Evolutionary conservation across 2,888 invertebrate species (phyloP), one percentile per base, ranked within the genome.

Genomic region (Lithophane ornitopus): DNA sequence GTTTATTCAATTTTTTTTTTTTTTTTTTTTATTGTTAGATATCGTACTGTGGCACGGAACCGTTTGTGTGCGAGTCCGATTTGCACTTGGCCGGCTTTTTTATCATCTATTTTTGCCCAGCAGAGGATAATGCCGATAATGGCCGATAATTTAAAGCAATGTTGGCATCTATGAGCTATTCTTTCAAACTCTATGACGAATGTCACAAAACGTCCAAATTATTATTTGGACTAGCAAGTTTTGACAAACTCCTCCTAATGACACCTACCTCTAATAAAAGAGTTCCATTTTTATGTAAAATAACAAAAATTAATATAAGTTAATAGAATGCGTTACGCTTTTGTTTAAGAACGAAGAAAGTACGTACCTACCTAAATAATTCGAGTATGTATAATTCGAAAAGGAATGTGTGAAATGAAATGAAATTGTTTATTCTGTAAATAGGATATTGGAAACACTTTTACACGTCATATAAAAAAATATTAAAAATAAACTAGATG

Each of bases 271-370:
- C 70, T 56, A 74, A 85, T 49, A 73, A 76, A 79, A 66, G 69
- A 74, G 73, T 78, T 58, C 61, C 59, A 69, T 82, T 82, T 69
- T 7, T 46, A 75, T 56, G 49, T 54, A 79, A 82, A 79, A 75
- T 74, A 67, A 74, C 66, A 76, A 65, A 75, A 70, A 65, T 69
- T 71, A 71, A 78, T 74, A 76, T 73, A n/a, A n/a, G n/a, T n/a
- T n/a, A n/a, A n/a, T n/a, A 72, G 82, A 66, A 74, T 62, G 56
- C 12, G 73, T 65, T 68, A 56, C 65, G 59, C 11, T 71, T 83
- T 56, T 77, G 68, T 39, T 66, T 61, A 56, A 58, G 56, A 65
- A 56, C 26, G n/a, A 78, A 39, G 56, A 63, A 77, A 77, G n/a
- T 63, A 22, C n/a, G 22, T 56, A 58, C 39, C 3, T 56, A 58